These are phyloP conservation scores for Chloropsis hardwickii DNA, from an alignment of 2,113 vertebrate genomes.

Conservation along the genomic window DNA sequence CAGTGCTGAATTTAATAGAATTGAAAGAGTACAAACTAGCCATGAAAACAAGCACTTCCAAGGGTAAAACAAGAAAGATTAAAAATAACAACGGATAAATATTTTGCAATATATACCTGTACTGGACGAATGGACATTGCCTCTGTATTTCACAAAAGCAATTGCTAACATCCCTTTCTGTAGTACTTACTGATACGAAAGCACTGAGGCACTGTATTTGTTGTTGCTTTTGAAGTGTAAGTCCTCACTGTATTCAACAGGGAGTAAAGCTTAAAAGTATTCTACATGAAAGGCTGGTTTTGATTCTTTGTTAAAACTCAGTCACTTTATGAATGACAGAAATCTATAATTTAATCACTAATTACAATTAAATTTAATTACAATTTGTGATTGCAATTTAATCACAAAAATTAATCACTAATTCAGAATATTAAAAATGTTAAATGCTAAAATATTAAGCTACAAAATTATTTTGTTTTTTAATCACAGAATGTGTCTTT, in stretches of 20 bases:
- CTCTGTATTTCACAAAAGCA: background rate
- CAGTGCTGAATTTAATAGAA: background rate
- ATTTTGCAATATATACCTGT: background rate
- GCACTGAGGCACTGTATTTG: background rate
- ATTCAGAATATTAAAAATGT: background rate
- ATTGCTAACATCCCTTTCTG: background rate
- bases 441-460: background rate
- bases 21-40: background rate
- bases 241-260: background rate
- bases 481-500: background rate
- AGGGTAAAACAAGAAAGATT: background rate
- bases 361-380: too few species aligned
- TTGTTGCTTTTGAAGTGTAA: background rate
- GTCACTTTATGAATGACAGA: background rate
- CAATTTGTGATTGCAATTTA: too few species aligned
- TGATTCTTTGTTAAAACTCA: background rate
- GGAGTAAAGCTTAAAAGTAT: background rate
- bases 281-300: background rate
- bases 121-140: background rate
- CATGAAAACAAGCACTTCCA: background rate
- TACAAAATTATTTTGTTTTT: background rate
- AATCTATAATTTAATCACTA: background rate
- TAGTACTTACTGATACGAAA: background rate
- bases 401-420: background rate
- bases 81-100: background rate